Percentiles rank a stretch among this genome's conserved stretches.
phyloP scores from a whole-genome alignment of 2,113 vertebrate species.

The Lichenostomus cassidix region DNA sequence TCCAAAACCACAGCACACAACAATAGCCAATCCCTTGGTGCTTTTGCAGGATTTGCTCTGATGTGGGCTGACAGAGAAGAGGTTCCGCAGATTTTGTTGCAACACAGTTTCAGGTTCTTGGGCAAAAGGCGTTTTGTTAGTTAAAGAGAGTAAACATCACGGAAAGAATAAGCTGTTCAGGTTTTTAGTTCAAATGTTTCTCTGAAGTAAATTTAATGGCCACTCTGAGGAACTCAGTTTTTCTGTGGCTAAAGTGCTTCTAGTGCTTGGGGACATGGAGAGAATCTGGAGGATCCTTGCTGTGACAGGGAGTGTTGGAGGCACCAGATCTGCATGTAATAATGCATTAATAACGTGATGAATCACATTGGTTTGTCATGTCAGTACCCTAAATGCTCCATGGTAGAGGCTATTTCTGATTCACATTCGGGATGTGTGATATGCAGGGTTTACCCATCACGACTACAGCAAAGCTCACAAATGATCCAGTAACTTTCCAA shows the following conservation, averaged over 20 bases:
- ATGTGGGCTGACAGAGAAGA: neutral
- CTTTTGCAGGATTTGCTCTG: neutral
- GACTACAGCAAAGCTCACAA: rapidly evolving
- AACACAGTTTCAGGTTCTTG: neutral
- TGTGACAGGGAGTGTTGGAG: neutral
- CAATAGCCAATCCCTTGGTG: neutral
- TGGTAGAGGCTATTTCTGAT: neutral
- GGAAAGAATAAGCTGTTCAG: neutral
- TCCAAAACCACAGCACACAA: neutral
- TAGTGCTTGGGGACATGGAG: neutral
- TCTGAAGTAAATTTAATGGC: neutral
- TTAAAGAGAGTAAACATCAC: neutral
- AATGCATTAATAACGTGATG: neutral
- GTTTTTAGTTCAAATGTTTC: neutral
- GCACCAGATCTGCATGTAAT: too few species aligned
- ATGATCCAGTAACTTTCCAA: neutral
- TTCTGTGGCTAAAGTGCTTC: neutral
- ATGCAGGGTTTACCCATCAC: rapidly evolving
- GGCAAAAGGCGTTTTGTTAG: neutral
- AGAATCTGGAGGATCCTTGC: neutral
- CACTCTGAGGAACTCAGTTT: neutral
- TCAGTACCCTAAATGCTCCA: neutral
- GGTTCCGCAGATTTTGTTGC: neutral
- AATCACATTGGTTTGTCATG: rapidly evolving
- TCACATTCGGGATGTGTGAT: rapidly evolving